Evolutionary conservation across 1,140 invertebrate genomes (phyloP), one percentile per base, ranked within the genome.

Genomic region (Eriosoma lanigerum): DNA sequence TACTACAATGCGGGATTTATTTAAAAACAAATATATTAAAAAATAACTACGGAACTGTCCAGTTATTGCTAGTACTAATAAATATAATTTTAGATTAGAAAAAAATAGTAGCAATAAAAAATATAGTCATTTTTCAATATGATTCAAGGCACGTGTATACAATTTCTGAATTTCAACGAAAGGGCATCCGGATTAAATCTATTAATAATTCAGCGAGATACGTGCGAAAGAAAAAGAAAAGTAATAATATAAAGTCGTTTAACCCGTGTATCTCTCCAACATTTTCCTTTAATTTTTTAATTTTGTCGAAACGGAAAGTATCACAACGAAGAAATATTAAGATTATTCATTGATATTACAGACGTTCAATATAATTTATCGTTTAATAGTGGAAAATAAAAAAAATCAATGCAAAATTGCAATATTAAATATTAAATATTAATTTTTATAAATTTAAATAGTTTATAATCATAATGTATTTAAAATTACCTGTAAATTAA

Each of bases 401-500:
- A n/a, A n/a, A n/a, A n/a, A n/a, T n/a, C n/a, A n/a, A n/a, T n/a
- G n/a, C n/a, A n/a, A n/a, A n/a, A n/a, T n/a, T n/a, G n/a, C n/a
- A n/a, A n/a, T n/a, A n/a, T n/a, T n/a, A n/a, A n/a, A n/a, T n/a
- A n/a, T n/a, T n/a, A n/a, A n/a, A n/a, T n/a, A n/a, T 54, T n/a
- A 5, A n/a, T n/a, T n/a, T n/a, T n/a, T 54, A 54, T 54, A 8
- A 54, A 15, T 38, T n/a, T n/a, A n/a, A 38, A n/a, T n/a, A 54
- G 1, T 54, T 3, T 54, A 48, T 26, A 6, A 32, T 19, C 17
- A 17, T 50, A 24, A 26, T 19, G 38, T n/a, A 17, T 64, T 21
- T 52, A 12, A 50, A 83, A 87, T 87, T 86, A 90, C 89, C 90
- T 88, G 86, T 90, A 91, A 83, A 90, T 89, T 82, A 90, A 89